Evolutionary conservation across 2,888 invertebrate species (phyloP).

Genomic region (Stegophylla sp.): DNA sequence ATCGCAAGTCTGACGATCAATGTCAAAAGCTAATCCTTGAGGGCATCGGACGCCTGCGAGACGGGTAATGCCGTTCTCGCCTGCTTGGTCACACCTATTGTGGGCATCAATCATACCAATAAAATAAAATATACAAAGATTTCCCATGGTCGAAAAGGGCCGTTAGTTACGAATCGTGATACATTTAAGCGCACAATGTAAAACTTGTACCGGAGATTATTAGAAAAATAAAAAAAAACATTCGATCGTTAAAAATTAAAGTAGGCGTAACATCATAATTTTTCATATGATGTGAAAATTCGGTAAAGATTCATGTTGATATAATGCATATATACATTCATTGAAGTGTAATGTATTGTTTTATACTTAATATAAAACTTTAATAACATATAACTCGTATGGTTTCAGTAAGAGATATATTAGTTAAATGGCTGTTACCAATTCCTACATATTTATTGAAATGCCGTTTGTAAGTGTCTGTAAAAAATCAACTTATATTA

Average conservation of each 20-base stretch:
- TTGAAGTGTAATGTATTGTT: too few species aligned
- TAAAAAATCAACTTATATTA: too few species aligned
- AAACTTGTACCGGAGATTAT: neutral
- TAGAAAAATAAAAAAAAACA: neutral
- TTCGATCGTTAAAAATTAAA: neutral
- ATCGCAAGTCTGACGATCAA: constrained; percentile 92
- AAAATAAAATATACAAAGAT: constrained; percentile 42
- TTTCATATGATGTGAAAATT: neutral
- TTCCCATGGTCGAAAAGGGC: neutral
- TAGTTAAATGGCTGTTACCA: too few species aligned
- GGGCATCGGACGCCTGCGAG: constrained; percentile 90
- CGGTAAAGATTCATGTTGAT: too few species aligned
- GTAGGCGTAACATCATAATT: neutral
- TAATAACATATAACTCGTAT: too few species aligned
- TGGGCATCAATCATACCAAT: constrained; percentile 57
- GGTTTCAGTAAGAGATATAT: too few species aligned
- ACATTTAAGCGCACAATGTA: neutral
- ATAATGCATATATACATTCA: too few species aligned
- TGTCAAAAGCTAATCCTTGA: constrained; percentile 89
- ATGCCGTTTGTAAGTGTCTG: too few species aligned
- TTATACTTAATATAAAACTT: too few species aligned
- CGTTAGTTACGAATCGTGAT: neutral
- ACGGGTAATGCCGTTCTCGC: constrained; percentile 84
- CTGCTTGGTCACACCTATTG: constrained; percentile 86
- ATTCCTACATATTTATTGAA: too few species aligned